Evolutionary conservation across 2,113 vertebrate species (phyloP).

Genomic region (Otis tarda): DNA sequence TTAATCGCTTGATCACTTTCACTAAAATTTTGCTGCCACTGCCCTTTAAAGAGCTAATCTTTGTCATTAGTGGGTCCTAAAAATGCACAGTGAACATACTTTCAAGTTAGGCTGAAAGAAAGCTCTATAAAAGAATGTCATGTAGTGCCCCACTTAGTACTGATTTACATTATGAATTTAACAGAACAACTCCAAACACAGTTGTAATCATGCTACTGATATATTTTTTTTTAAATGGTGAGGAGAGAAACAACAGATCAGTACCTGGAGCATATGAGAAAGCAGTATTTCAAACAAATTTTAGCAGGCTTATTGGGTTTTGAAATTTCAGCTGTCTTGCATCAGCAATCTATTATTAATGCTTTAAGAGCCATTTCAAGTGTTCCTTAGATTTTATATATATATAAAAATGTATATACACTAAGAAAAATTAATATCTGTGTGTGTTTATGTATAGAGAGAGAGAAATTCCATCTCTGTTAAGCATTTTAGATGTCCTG

Average conservation of each 20-base stretch:
- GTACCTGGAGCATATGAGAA: not conserved
- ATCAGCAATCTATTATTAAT: not conserved
- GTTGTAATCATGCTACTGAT: not conserved
- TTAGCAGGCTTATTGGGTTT: not conserved
- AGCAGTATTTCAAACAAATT: not conserved
- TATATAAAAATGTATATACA: not conserved
- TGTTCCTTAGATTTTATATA: not conserved
- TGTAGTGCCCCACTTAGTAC: not conserved
- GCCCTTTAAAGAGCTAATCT: not conserved
- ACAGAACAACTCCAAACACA: not conserved
- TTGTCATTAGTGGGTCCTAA: not conserved
- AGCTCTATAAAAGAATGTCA: not conserved
- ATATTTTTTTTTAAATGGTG: not conserved
- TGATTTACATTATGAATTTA: not conserved
- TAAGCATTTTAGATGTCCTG: not conserved
- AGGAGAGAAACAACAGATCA: not conserved
- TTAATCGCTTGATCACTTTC: not conserved
- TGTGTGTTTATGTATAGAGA: rapidly evolving
- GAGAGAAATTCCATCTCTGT: not conserved
- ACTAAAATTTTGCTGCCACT: constrained; percentile 17
- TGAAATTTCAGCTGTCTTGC: not conserved
- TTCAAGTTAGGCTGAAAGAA: not conserved
- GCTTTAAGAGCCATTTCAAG: not conserved
- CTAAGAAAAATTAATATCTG: not conserved
- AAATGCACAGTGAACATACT: not conserved